A percentile compares a stretch with the other conserved stretches of the same genome.
These are phyloP conservation scores for Thaumetopoea pityocampa DNA, from an alignment of 1,140 invertebrate genomes.

Conservation along the genomic window DNA sequence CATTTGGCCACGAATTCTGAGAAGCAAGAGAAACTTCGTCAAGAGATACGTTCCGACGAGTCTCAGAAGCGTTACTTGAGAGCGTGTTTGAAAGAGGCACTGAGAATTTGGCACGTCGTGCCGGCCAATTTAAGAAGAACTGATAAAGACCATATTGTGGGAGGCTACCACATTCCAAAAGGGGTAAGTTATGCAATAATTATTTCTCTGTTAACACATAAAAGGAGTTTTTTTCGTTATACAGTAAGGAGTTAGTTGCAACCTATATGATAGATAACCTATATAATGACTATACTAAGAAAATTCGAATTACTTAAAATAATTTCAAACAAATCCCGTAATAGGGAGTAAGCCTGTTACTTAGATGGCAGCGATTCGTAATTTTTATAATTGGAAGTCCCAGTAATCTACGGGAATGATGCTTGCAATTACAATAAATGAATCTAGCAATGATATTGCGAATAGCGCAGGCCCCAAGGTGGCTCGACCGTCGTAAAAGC, in stretches of 20 bases:
- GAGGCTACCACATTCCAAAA: constrained; percentile 78
- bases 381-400: too few relatives aligned
- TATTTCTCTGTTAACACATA: neutral
- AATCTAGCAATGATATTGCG: too few relatives aligned
- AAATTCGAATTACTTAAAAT: too few relatives aligned
- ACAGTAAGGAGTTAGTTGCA: neutral
- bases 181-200: constrained; percentile 70
- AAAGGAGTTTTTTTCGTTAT: neutral
- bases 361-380: too few relatives aligned
- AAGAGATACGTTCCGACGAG: constrained; percentile 35
- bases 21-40: constrained; percentile 47
- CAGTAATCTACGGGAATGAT: too few relatives aligned
- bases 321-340: too few relatives aligned
- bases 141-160: constrained; percentile 74
- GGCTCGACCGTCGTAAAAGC: too few relatives aligned
- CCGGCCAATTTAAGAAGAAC: constrained; percentile 73
- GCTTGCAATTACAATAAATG: too few relatives aligned
- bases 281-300: too few relatives aligned
- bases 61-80: constrained; percentile 72
- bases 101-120: constrained; percentile 76
- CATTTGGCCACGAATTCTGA: constrained; percentile 43
- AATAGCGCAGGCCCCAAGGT: too few relatives aligned
- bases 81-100: constrained; percentile 81
- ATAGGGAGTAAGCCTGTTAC: too few relatives aligned
- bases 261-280: too few relatives aligned